A percentile compares a stretch with the other conserved stretches of the same genome.
phyloP scores from a whole-genome alignment of 2,113 vertebrate genomes.

The Dendropsophus ebraccatus region DNA sequence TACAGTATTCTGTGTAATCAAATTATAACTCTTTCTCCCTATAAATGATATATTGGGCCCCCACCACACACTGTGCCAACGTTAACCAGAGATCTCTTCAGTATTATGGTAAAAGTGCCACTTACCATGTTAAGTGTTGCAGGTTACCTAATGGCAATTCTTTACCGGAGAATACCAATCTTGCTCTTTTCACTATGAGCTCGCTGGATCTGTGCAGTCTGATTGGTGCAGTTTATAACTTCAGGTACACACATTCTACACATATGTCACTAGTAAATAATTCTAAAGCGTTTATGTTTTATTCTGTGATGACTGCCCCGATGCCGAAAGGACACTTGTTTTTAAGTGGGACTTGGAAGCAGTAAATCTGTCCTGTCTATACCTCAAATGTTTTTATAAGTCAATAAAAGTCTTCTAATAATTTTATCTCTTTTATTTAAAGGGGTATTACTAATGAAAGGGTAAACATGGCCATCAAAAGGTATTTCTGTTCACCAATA shows the following conservation, averaged over 20 bases:
- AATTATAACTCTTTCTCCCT: neutral
- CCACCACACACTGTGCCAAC: neutral
- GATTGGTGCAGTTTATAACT: neutral
- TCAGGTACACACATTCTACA: neutral
- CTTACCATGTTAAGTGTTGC: neutral
- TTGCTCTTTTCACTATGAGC: neutral
- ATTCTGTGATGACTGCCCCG: neutral
- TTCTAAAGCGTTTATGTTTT: neutral
- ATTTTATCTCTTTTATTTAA: neutral
- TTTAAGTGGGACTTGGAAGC: neutral
- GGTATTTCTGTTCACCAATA: no score
- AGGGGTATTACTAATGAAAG: no score
- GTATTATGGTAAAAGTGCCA: neutral
- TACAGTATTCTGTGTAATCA: neutral
- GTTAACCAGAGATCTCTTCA: neutral
- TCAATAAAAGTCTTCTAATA: constrained; percentile 17
- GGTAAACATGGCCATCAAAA: no score
- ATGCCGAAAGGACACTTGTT: neutral
- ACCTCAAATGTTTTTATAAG: constrained; percentile 10
- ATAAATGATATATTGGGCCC: neutral
- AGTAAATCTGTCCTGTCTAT: neutral
- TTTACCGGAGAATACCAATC: neutral
- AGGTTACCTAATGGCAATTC: neutral
- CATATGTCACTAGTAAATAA: neutral
- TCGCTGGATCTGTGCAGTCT: neutral